A percentile compares a stretch with the other conserved stretches of the same genome.
These are phyloP conservation scores for Zaprionus gabonicus DNA, from an alignment of 1,140 invertebrate genomes.

Conservation along the genomic window DNA sequence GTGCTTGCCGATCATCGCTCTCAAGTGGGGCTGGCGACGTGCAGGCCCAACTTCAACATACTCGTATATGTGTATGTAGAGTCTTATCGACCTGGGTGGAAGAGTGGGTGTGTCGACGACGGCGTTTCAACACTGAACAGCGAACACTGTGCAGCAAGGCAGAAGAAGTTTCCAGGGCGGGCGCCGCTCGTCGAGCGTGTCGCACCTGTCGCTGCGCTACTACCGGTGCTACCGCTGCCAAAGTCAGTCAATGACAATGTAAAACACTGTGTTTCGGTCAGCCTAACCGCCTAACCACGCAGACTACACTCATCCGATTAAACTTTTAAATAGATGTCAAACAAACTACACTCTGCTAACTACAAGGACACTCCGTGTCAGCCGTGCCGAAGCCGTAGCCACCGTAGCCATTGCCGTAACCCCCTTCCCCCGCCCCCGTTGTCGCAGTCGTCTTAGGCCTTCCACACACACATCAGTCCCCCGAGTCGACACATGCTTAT, in stretches of 20 bases:
- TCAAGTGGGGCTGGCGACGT: slow-evolving; percentile 23
- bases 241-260: slow-evolving; percentile 78
- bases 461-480: slow-evolving; percentile 17
- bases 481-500: slow-evolving; percentile 25
- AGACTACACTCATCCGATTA: slow-evolving; percentile 82
- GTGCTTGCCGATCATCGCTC: background rate
- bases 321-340: slow-evolving; percentile 83
- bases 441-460: slow-evolving; percentile 72
- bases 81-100: background rate
- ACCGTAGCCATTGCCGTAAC: slow-evolving; percentile 18
- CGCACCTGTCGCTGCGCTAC: slow-evolving; percentile 64
- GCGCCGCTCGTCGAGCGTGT: slow-evolving; percentile 14
- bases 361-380: slow-evolving; percentile 58
- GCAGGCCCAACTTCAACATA: background rate
- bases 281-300: slow-evolving; percentile 82
- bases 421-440: background rate
- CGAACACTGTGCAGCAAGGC: background rate
- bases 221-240: slow-evolving; percentile 42
- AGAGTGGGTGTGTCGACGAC: slow-evolving; percentile 4
- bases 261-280: slow-evolving; percentile 80
- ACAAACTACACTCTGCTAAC: slow-evolving; percentile 78
- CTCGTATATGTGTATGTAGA: background rate
- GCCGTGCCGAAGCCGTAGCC: background rate
- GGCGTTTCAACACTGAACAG: background rate
- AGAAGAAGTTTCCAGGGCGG: background rate